phyloP scores from a whole-genome alignment of 2,888 invertebrate genomes.

The Platycnemis pennipes region DNA sequence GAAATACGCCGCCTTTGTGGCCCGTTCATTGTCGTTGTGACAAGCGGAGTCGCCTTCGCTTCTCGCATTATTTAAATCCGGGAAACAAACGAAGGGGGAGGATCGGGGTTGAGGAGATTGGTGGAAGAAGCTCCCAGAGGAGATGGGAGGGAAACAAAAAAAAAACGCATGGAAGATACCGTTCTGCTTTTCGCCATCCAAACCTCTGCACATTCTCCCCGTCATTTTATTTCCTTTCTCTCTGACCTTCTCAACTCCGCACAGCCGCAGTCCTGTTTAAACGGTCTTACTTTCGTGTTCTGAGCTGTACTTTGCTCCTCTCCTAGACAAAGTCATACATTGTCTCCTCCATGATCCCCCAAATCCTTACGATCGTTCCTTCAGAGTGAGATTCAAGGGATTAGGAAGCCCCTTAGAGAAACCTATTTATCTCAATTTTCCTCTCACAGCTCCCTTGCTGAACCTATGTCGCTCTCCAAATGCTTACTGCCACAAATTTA shows the following conservation, averaged over 20 bases:
- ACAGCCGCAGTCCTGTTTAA: neutral
- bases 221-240: neutral
- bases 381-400: neutral
- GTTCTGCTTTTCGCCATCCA: neutral
- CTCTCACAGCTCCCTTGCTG: too few relatives aligned
- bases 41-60: conserved; percentile 45
- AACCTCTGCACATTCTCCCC: neutral
- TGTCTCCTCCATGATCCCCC: neutral
- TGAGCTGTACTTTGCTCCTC: neutral
- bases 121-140: neutral
- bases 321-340: neutral
- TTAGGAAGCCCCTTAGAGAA: neutral
- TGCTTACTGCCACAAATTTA: too few relatives aligned
- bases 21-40: conserved; percentile 51
- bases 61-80: conserved; percentile 60
- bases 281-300: neutral
- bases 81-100: conserved; percentile 48
- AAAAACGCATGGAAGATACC: neutral
- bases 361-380: neutral
- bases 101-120: neutral
- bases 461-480: too few relatives aligned
- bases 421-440: too few relatives aligned
- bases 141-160: neutral
- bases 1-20: conserved; percentile 34
- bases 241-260: neutral